Conservation (phyloP, 2,797 vertebrate species). For the Coregonus sp. region DNA sequence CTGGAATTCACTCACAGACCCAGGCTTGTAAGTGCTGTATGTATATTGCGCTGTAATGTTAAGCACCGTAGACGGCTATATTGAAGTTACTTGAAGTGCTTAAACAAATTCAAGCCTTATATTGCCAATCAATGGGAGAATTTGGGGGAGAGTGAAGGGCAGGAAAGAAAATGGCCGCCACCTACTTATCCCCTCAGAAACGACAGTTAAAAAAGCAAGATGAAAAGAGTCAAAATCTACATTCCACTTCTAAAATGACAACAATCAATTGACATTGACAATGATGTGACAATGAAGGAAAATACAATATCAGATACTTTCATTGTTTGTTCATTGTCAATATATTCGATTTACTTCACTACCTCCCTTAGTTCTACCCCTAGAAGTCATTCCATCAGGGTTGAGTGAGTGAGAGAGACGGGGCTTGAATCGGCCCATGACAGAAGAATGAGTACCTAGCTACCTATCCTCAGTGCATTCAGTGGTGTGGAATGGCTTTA, state of each 20-base stretch:
- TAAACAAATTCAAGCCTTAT: slow-evolving; percentile 1
- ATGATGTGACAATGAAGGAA: neutral
- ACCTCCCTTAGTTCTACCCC: neutral
- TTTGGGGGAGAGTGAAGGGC: neutral
- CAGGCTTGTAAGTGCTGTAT: neutral
- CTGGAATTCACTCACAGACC: slow-evolving; percentile 5
- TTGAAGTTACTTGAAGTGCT: neutral
- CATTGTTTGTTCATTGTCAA: neutral
- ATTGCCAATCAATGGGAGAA: neutral
- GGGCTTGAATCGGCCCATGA: neutral
- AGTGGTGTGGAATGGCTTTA: neutral
- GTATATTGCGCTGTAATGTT: neutral
- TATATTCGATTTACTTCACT: neutral
- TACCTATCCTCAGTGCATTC: neutral
- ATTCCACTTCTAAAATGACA: neutral
- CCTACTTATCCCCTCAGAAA: neutral
- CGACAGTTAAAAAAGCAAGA: neutral
- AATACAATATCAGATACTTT: neutral
- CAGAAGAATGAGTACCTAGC: neutral
- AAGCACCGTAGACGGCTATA: neutral
- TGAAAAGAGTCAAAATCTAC: neutral
- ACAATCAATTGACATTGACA: neutral
- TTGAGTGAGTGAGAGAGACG: neutral
- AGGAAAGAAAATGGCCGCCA: neutral
- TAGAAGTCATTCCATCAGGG: neutral